Evolutionary conservation across 92 coral and sea anemone species (phyloP), one percentile per base, ranked within the genome.

Genomic region (Micromussa lordhowensis): DNA sequence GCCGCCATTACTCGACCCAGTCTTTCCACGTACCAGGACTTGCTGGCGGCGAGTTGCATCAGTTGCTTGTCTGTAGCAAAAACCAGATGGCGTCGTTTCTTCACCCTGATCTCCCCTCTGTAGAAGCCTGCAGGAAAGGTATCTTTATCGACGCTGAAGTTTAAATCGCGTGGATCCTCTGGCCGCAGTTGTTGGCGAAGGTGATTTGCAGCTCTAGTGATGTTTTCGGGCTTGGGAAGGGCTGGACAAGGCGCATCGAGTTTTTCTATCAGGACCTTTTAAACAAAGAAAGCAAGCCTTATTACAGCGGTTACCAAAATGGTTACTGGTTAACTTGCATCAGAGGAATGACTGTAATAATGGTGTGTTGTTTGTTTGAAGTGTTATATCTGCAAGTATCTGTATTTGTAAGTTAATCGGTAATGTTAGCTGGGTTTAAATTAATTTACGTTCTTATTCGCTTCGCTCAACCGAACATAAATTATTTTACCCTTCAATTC

Each of bases 11-110:
- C 61, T 55, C 61, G 5, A 55, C 24, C 61, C 61, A 55, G 61
- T 16, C 61, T n/a, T n/a, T 90, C 96, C 21, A 87, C 35, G 80
- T 90, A 93, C 93, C 96, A 93, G 49, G 85, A 53, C 44, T 84
- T 87, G 16, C 92, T 89, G 24, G 57, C 53, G 76, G 88, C 83
- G 8, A 93, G 87, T 34, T 16, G 54, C 29, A 30, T 66, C 36
- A 93, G 87, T 85, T 91, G 96, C 18, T 49, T 68, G 32, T 79
- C 76, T 48, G 83, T 90, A 31, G 93, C 90, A 81, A 93, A 93
- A n/a, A 93, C 66, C 2, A 93, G 80, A 63, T 93, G 93, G 51
- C 91, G 87, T 28, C 89, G 83, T 12, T 87, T 84, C 73, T 78
- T 82, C 5, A 86, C 91, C 51, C 24, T 38, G 26, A 93, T 30